Evolutionary conservation across 1,140 invertebrate species (phyloP).

Genomic region (Drosophila ambigua): DNA sequence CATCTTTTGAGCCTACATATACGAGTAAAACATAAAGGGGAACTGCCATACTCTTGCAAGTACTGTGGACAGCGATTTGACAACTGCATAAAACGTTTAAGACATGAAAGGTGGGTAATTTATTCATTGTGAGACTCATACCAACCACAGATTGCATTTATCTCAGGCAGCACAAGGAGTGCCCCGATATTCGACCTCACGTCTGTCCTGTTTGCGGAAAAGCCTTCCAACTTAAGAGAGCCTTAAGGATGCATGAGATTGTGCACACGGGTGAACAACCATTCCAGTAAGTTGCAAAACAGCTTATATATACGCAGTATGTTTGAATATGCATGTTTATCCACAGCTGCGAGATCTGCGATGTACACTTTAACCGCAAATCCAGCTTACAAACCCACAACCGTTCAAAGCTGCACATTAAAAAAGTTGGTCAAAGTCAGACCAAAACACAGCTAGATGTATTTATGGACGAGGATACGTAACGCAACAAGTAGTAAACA

Average conservation of each 20-base stretch:
- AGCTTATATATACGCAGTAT: too few species aligned
- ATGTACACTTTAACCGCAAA: too few species aligned
- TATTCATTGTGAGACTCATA: too few species aligned
- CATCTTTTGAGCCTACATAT: slow-evolving; percentile 51
- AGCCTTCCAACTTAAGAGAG: slow-evolving; percentile 17
- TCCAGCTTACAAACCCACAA: too few species aligned
- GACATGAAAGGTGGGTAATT: slow-evolving; percentile 38
- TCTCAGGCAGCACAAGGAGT: slow-evolving; percentile 29
- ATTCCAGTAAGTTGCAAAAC: slow-evolving; percentile 35
- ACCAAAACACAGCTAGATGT: too few species aligned
- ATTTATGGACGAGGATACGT: too few species aligned
- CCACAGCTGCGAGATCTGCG: too few species aligned
- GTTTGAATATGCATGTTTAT: too few species aligned
- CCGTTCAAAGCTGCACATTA: too few species aligned
- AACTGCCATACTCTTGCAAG: slow-evolving; percentile 51
- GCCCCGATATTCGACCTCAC: neutral
- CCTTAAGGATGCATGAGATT: slow-evolving; percentile 34
- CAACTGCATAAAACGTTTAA: slow-evolving; percentile 39
- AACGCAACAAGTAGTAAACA: too few species aligned
- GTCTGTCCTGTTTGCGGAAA: slow-evolving; percentile 40
- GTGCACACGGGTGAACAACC: slow-evolving; percentile 58
- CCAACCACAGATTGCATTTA: neutral
- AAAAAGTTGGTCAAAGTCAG: too few species aligned
- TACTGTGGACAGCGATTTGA: slow-evolving; percentile 49
- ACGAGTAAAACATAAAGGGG: slow-evolving; percentile 42